These are phyloP conservation scores for Tetropium fuscum DNA, from an alignment of 2,888 invertebrate species.

Conservation along the genomic window DNA sequence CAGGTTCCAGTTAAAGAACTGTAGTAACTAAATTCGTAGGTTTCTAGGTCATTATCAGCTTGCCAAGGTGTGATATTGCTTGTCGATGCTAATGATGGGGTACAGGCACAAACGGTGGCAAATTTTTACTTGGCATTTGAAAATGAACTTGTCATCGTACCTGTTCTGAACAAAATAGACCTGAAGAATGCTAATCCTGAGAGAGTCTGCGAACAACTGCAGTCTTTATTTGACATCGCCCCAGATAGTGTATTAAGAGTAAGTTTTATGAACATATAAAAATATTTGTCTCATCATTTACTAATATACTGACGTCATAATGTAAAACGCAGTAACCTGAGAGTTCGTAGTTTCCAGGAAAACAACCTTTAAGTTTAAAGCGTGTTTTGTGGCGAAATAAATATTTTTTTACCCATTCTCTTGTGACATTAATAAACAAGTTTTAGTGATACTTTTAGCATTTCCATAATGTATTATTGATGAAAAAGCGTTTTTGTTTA, in stretches of 20 bases:
- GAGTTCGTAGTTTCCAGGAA: too few species aligned
- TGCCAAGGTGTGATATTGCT: constrained; percentile 96
- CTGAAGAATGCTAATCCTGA: constrained; percentile 91
- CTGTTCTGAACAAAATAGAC: constrained; percentile 97
- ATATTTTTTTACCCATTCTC: too few species aligned
- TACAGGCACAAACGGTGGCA: constrained; percentile 98
- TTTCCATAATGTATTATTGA: too few species aligned
- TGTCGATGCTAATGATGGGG: constrained; percentile 96
- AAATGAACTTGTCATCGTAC: constrained; percentile 84
- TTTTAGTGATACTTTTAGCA: too few species aligned
- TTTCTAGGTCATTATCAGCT: constrained; percentile 88
- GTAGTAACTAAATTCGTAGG: constrained; percentile 63
- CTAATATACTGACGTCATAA: too few species aligned
- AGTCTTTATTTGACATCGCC: constrained; percentile 85
- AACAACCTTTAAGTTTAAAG: too few species aligned
- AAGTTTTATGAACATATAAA: too few species aligned
- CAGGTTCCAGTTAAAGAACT: constrained; percentile 7
- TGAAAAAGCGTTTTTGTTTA: too few species aligned
- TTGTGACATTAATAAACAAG: too few species aligned
- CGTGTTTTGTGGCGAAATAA: too few species aligned
- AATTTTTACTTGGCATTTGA: constrained; percentile 93
- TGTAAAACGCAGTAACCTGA: too few species aligned
- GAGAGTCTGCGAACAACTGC: constrained; percentile 81
- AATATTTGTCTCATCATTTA: too few species aligned
- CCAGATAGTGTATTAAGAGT: constrained; percentile 80